Evolutionary conservation across 2,113 vertebrate genomes (phyloP).

Genomic region (Columba livia): DNA sequence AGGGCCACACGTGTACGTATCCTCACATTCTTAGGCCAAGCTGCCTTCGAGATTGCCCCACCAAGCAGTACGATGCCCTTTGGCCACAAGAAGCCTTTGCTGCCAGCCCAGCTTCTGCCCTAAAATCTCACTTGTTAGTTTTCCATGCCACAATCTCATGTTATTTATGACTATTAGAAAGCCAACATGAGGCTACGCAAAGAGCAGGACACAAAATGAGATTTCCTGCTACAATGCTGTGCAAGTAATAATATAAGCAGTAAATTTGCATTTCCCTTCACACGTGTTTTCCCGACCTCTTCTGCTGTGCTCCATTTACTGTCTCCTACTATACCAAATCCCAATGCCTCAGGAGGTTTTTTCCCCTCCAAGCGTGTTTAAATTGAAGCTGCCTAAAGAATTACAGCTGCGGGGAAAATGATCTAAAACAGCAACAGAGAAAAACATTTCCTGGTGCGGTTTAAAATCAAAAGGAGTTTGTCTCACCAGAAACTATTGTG

Average conservation of each 20-base stretch:
- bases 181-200: no score
- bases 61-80: no score
- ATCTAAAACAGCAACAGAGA: not conserved
- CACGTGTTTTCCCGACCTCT: not conserved
- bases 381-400: not conserved
- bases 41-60: no score
- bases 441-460: not conserved
- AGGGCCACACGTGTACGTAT: no score
- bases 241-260: not conserved
- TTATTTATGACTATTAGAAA: no score
- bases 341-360: fast-evolving
- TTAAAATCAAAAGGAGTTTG: not conserved
- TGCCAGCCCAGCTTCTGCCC: no score
- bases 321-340: not conserved
- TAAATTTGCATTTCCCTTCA: not conserved
- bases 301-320: not conserved
- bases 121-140: no score
- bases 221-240: not conserved
- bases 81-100: no score
- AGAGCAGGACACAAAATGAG: no score
- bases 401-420: not conserved
- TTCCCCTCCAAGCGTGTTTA: not conserved
- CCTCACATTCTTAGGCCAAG: no score
- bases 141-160: no score
- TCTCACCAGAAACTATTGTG: not conserved